Evolutionary conservation across 2,797 vertebrate species (phyloP).

Genomic region (Pseudochromis fuscus): DNA sequence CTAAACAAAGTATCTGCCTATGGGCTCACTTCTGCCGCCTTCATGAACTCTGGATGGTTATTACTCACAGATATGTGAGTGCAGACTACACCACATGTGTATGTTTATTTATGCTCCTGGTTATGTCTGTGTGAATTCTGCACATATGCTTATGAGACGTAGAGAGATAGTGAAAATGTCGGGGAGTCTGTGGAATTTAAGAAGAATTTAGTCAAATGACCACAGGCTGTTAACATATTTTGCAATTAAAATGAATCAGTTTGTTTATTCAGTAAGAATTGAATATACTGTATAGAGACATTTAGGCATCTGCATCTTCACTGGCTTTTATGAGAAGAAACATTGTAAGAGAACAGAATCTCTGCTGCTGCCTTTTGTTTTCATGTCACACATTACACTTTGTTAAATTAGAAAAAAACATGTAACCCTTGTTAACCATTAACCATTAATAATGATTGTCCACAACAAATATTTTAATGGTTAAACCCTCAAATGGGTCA

Average conservation of each 20-base stretch:
- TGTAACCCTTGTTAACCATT: too few relatives aligned
- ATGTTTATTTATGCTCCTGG: slow-evolving; percentile 40
- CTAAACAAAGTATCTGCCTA: slow-evolving; percentile 42
- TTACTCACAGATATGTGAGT: slow-evolving; percentile 47
- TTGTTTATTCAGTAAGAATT: slow-evolving; percentile 48
- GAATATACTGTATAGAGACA: slow-evolving; percentile 24
- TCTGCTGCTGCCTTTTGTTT: neutral
- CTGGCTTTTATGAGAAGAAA: neutral
- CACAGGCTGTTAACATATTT: slow-evolving; percentile 45
- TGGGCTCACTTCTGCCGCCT: slow-evolving; percentile 36
- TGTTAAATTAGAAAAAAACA: too few relatives aligned
- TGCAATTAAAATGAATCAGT: slow-evolving; percentile 59
- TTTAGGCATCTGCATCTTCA: slow-evolving; percentile 1
- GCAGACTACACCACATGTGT: slow-evolving; percentile 4
- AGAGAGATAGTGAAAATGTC: slow-evolving; percentile 16
- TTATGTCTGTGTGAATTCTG: slow-evolving; percentile 39
- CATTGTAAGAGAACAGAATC: neutral
- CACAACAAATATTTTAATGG: too few relatives aligned
- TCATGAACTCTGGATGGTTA: slow-evolving; percentile 43
- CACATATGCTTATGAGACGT: slow-evolving; percentile 33
- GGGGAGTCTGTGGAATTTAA: slow-evolving; percentile 40
- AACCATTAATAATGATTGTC: too few relatives aligned
- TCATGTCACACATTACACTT: too few relatives aligned
- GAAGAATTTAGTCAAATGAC: slow-evolving; percentile 41
- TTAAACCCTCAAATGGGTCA: too few relatives aligned